Base-by-base conservation (phyloP, 1,140 invertebrate species). In the Agraylea sexmaculata region DNA sequence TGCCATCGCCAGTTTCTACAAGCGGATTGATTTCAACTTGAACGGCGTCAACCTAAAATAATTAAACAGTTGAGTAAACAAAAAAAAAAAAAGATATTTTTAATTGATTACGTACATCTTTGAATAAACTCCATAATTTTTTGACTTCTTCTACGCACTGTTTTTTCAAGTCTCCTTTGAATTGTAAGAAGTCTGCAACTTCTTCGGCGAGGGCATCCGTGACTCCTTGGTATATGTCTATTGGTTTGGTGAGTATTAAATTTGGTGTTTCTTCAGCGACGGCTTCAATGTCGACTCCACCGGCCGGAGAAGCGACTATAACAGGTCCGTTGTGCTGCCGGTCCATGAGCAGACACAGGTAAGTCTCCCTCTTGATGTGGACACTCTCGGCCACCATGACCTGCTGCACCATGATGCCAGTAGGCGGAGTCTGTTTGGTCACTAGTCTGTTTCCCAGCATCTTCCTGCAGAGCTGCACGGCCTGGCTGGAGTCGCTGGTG, bases 301-400 rank as follows among this genome's bases (percentile, higher is more conserved):
- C 92, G 50, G 80, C 78, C n/a, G 89, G 87, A 32, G 87, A 91
- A n/a, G 86, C 87, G 49, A 96, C 85, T 25, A 95, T 63, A 10
- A 94, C 87, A 25, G 91, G 90, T 15, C 91, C 91, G 70, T 86
- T 85, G 38, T 76, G 70, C 46, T 74, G 75, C 51, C 89, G 77
- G 59, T 99, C 95, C 78, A 99, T 83, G 5, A 99, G 57, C 52
- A 99, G 94, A 55, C 94, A 97, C 36, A 99, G 66, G 62, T 99
- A 99, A 12, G 92, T 97, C 66, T 99, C 96, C 43, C 89, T 70
- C 30, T 71, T 69, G 51, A 99, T 99, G 58, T 94, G 83, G 1
- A 99, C 82, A 50, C 93, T 96, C 59, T 98, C 90, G n/a, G 94
- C 95, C 42, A 99, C 81, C 94, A 99, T 99, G 2, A 99, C 85